A percentile compares a stretch with the other conserved stretches of the same genome.
Evolutionary conservation across 2,797 vertebrate genomes (phyloP).

Genomic region (Pseudotriccus pelzelni): DNA sequence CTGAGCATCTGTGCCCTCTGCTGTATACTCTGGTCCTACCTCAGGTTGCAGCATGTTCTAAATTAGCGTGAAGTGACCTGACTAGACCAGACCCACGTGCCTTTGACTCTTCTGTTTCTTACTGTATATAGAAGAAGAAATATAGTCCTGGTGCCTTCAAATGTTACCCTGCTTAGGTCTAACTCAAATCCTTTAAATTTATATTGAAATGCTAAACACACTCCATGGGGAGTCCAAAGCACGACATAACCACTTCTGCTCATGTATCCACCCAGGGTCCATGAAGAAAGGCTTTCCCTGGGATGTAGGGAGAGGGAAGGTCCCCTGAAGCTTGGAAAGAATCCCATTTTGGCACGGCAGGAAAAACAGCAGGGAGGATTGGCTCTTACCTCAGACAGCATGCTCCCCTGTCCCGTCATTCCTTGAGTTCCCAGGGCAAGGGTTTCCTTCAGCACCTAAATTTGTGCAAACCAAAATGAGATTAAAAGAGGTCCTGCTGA

Average conservation of each 20-base stretch:
- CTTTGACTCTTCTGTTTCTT: not conserved
- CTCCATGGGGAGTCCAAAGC: fast-evolving
- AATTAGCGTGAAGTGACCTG: not conserved
- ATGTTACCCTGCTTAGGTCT: not conserved
- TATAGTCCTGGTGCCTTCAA: slow-evolving; percentile 1
- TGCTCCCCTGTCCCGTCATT: not conserved
- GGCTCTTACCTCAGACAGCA: not conserved
- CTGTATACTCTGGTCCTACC: not conserved
- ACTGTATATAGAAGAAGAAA: not conserved
- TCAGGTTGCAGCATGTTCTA: not conserved
- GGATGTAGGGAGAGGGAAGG: not conserved
- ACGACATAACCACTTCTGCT: not conserved
- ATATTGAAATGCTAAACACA: not conserved
- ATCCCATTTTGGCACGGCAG: not conserved
- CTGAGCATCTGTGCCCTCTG: not conserved
- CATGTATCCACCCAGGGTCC: fast-evolving
- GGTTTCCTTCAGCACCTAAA: not conserved
- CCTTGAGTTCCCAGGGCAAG: fast-evolving
- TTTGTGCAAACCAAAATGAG: not conserved
- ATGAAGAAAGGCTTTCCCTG: not conserved
- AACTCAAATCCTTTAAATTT: not conserved
- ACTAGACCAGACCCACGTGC: not conserved
- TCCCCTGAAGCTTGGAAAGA: not conserved
- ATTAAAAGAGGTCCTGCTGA: too few species aligned
- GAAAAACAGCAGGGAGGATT: not conserved